Base-by-base conservation (phyloP, 2,888 invertebrate genomes). In the Drosophila anomelani region DNA sequence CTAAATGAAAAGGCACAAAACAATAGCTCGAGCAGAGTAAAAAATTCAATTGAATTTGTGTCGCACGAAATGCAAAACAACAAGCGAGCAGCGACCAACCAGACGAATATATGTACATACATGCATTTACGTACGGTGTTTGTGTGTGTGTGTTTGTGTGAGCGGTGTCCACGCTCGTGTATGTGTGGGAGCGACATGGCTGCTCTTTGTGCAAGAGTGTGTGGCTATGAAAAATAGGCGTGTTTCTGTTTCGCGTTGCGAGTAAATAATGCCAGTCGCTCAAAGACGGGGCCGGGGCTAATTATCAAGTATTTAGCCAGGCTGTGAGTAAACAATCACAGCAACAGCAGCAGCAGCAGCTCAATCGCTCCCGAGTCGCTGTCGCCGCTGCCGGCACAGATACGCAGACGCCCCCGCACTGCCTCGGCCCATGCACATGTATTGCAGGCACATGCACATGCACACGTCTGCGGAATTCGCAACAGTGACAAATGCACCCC, bases 171-270 rank as follows among this genome's bases (percentile, higher is more conserved):
- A 29, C 29, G 47, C 12, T 29, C 29, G 51, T 46, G 59, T 81
- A 62, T 70, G 49, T 75, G 77, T 71, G 75, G 56, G 83, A 85
- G 68, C 79, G 86, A 83, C 88, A 85, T 88, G 81, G 72, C 84
- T 80, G 78, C 60, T 78, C 59, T 72, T 54, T 62, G 64, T 72
- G 77, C 64, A 61, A 67, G 75, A 67, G 64, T 67, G 77, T 64
- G 64, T 59, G 71, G 75, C 68, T 77, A 70, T 73, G 73, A 87
- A 84, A 84, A 87, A 87, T 88, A 84, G 84, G 84, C 84, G 84
- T 84, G 89, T 84, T 79, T 76, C 61, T 81, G 51, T 47, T 69
- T 39, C 70, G 70, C 70, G 68, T 74, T 72, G 74, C 69, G 63
- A 68, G 79, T 56, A 77, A 67, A 77, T 67, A 78, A 71, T 82